Conservation (phyloP, 2,888 invertebrate genomes). For the Zygothrica quintamaculata region DNA sequence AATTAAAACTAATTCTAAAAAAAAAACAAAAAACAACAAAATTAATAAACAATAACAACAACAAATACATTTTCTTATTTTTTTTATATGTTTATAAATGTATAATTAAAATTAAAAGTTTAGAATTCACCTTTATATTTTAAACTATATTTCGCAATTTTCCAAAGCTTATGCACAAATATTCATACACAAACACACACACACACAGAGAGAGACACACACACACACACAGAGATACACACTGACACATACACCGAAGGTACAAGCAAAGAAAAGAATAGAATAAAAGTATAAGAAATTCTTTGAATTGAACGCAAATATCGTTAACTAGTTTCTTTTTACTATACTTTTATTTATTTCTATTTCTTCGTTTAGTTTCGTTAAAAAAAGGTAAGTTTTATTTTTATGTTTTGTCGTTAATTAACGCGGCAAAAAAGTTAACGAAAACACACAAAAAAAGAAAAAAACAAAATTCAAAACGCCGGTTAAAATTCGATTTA, state of each 20-base stretch:
- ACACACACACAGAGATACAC: neutral
- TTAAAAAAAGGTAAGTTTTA: slow-evolving; percentile 8
- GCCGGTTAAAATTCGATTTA: slow-evolving; percentile 37
- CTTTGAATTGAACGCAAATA: neutral
- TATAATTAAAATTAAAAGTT: neutral
- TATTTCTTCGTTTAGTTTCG: slow-evolving; percentile 2
- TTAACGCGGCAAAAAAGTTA: slow-evolving; percentile 21
- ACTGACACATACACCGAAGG: too few relatives aligned
- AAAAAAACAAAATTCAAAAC: too few relatives aligned
- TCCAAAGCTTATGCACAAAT: slow-evolving; percentile 7
- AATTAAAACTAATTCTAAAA: slow-evolving; percentile 8
- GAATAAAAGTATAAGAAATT: neutral
- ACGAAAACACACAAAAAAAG: too few relatives aligned
- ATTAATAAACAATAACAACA: slow-evolving; percentile 3
- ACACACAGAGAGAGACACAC: neutral
- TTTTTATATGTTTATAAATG: too few relatives aligned
- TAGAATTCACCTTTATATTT: slow-evolving; percentile 6
- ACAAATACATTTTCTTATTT: slow-evolving; percentile 3
- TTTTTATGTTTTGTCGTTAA: slow-evolving; percentile 1
- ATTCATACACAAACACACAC: neutral
- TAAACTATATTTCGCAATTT: slow-evolving; percentile 13
- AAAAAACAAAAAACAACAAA: neutral
- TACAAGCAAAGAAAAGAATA: too few relatives aligned
- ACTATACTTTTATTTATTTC: slow-evolving; percentile 17
- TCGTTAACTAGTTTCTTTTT: slow-evolving; percentile 25